Conservation (phyloP, 2,797 vertebrate species). For the Sitta carolinensis region DNA sequence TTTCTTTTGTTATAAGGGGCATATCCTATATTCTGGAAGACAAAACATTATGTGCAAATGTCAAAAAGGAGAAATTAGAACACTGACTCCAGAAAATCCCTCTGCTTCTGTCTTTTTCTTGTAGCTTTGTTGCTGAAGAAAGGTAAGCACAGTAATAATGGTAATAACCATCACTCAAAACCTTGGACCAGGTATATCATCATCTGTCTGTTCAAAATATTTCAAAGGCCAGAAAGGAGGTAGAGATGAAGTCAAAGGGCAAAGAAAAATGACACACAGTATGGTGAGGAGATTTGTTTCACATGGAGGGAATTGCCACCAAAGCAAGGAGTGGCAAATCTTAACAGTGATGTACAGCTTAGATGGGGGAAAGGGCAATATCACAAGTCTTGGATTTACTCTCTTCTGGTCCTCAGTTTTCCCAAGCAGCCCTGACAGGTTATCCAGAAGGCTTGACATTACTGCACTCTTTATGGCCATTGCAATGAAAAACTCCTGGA, state of each 20-base stretch:
- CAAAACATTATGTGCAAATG: not conserved
- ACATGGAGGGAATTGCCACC: fast-evolving
- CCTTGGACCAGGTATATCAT: not conserved
- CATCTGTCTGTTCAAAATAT: not conserved
- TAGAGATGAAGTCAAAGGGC: not conserved
- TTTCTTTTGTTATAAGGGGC: not conserved
- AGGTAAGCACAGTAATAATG: not conserved
- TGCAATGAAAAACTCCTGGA: not conserved
- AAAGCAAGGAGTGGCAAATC: not conserved
- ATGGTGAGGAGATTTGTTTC: fast-evolving
- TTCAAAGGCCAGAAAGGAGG: not conserved
- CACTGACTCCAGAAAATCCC: not conserved
- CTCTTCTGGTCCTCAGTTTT: not conserved
- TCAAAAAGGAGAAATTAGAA: not conserved
- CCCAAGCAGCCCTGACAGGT: not conserved
- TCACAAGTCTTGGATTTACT: not conserved
- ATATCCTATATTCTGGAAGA: not conserved
- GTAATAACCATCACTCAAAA: not conserved
- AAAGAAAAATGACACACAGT: not conserved
- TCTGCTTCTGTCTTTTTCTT: not conserved
- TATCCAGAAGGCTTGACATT: not conserved
- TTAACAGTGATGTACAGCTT: fast-evolving
- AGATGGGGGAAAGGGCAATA: not conserved
- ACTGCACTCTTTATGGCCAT: not conserved
- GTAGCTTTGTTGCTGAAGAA: not conserved